These are phyloP conservation scores for Penaeus japonicus DNA, from an alignment of 1,140 invertebrate species.

Conservation along the genomic window DNA sequence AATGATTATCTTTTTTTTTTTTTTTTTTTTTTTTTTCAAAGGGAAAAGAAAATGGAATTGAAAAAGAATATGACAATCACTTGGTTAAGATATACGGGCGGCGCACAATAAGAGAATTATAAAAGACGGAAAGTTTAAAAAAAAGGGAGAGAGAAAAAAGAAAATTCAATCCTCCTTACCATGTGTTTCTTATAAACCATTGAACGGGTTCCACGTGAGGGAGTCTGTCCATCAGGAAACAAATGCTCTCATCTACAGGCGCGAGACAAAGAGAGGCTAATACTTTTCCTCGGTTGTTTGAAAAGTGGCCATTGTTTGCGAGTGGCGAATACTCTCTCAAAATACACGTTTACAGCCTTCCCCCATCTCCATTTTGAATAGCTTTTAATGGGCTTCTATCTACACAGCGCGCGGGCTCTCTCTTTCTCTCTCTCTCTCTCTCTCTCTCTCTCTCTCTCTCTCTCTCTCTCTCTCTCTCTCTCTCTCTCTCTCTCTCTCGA, in stretches of 20 bases:
- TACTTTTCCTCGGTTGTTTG: slow-evolving; percentile 26
- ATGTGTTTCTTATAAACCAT: neutral
- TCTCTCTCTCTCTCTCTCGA: too few relatives aligned
- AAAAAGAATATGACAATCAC: too few relatives aligned
- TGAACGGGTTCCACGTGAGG: neutral
- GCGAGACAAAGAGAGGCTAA: slow-evolving; percentile 29
- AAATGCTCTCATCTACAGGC: slow-evolving; percentile 43
- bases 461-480: neutral
- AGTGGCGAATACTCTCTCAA: slow-evolving; percentile 31
- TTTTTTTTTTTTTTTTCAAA: too few relatives aligned
- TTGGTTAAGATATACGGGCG: too few relatives aligned
- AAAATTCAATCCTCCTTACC: neutral
- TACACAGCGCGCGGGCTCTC: neutral
- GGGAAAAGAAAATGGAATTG: too few relatives aligned
- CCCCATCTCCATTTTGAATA: neutral
- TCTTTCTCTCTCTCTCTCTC: neutral
- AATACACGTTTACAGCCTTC: slow-evolving; percentile 37
- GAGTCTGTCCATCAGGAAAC: slow-evolving; percentile 32
- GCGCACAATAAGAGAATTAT: neutral
- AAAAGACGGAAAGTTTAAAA: too few relatives aligned
- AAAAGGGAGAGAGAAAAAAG: neutral
- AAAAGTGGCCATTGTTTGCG: slow-evolving; percentile 48
- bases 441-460: neutral
- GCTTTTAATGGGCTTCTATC: neutral
- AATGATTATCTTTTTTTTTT: too few relatives aligned